A percentile compares a stretch with the other conserved stretches of the same genome.
These are phyloP conservation scores for Saturnia pavonia DNA, from an alignment of 2,888 invertebrate genomes.

Conservation along the genomic window DNA sequence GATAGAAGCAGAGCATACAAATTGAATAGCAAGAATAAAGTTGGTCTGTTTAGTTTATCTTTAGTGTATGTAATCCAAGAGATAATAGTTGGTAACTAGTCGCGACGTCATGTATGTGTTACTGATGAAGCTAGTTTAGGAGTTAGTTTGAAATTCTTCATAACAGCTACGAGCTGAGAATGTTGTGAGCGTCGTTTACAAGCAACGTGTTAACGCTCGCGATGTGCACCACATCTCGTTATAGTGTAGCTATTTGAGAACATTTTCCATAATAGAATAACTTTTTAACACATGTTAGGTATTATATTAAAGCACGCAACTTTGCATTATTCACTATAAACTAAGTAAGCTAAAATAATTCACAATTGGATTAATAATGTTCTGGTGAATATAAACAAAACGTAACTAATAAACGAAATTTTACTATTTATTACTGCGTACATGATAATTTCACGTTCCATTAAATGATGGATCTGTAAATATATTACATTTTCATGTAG, in stretches of 20 bases:
- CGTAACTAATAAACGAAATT: too few species aligned
- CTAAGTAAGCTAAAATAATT: background rate
- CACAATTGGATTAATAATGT: background rate
- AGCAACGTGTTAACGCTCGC: constrained; percentile 19
- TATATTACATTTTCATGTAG: background rate
- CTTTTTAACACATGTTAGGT: background rate
- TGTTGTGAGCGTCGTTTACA: constrained; percentile 41
- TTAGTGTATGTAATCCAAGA: constrained; percentile 59
- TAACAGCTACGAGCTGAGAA: constrained; percentile 45
- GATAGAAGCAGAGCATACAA: background rate
- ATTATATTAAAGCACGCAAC: background rate
- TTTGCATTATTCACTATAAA: background rate
- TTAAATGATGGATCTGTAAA: background rate
- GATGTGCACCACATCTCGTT: constrained; percentile 16
- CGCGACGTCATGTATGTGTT: constrained; percentile 65
- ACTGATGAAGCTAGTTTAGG: constrained; percentile 61
- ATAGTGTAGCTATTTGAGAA: background rate
- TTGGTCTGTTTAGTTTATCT: constrained; percentile 53
- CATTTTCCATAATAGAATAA: background rate
- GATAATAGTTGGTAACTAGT: constrained; percentile 72
- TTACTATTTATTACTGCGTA: background rate
- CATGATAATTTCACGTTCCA: background rate
- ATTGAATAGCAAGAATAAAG: constrained; percentile 31
- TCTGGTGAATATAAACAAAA: too few species aligned
- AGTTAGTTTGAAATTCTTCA: constrained; percentile 63